Evolutionary conservation across 2,113 vertebrate species (phyloP).

Genomic region (Rattus norvegicus): DNA sequence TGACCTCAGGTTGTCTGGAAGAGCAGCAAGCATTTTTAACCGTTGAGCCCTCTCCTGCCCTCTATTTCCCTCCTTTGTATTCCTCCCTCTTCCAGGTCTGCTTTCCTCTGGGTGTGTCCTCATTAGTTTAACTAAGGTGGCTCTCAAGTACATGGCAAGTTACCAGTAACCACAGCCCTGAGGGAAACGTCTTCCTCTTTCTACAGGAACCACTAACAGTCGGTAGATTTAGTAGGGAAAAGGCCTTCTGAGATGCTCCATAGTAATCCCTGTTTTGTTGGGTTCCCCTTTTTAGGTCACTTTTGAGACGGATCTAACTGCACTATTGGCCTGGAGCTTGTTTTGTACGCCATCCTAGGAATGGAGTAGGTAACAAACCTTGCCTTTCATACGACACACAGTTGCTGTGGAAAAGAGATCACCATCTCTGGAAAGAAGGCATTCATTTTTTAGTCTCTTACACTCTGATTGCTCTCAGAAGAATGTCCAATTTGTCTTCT

Average conservation of each 20-base stretch:
- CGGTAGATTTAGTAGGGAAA: neutral
- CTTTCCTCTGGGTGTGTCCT: neutral
- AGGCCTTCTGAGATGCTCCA: no score
- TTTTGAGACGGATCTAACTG: neutral
- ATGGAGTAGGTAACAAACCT: neutral
- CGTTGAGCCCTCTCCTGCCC: neutral
- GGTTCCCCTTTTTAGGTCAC: no score
- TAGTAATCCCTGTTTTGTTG: no score
- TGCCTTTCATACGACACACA: neutral
- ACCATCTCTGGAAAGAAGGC: neutral
- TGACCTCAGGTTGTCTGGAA: neutral
- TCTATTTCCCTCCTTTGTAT: neutral
- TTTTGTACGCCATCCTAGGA: neutral
- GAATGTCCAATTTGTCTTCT: neutral
- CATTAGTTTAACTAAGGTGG: neutral
- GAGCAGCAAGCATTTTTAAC: neutral
- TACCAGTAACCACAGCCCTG: neutral
- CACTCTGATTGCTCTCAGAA: neutral
- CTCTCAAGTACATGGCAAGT: neutral
- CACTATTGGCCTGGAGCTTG: neutral
- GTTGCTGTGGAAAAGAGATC: neutral
- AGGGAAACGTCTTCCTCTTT: neutral
- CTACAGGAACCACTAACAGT: neutral
- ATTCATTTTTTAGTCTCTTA: neutral
- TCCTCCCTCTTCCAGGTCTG: neutral